A percentile compares a stretch with the other conserved stretches of the same genome.
Evolutionary conservation across 2,113 vertebrate genomes (phyloP).

Genomic region (Callionymus lyra): DNA sequence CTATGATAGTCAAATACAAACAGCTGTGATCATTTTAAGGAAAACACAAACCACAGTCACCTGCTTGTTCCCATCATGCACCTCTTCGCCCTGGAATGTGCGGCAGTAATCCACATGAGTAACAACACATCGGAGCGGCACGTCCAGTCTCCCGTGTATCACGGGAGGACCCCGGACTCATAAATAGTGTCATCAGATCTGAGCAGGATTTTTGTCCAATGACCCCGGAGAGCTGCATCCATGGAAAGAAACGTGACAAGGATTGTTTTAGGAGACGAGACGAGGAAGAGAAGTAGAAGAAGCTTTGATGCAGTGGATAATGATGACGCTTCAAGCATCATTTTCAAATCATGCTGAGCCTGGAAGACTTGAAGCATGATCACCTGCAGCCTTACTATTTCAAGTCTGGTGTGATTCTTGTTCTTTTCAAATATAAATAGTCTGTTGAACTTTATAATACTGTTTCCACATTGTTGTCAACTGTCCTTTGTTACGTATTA

Average conservation of each 20-base stretch:
- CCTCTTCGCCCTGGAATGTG: constrained; percentile 8
- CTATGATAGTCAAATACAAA: too few relatives aligned
- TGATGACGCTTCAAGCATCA: too few relatives aligned
- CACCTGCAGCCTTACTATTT: too few relatives aligned
- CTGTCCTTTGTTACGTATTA: too few relatives aligned
- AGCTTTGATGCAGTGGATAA: constrained; percentile 33
- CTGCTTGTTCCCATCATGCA: constrained; percentile 6
- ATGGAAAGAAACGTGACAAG: constrained; percentile 60
- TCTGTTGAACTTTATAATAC: too few relatives aligned
- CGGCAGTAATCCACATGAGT: constrained; percentile 1
- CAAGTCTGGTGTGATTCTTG: too few relatives aligned
- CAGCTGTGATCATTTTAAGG: too few relatives aligned
- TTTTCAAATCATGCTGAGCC: too few relatives aligned
- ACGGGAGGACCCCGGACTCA: constrained; percentile 45
- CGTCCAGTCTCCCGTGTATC: constrained; percentile 19
- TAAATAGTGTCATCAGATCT: constrained; percentile 62
- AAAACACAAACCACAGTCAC: background rate
- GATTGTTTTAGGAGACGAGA: constrained; percentile 51
- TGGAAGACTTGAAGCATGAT: too few relatives aligned
- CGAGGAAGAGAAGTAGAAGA: constrained; percentile 49
- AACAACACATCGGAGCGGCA: constrained; percentile 13
- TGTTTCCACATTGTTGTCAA: too few relatives aligned
- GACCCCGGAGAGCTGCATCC: constrained; percentile 63
- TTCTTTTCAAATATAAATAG: too few relatives aligned
- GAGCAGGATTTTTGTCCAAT: constrained; percentile 68